Conservation (phyloP, 2,113 vertebrate genomes). For the Gnathonemus longibarbis region DNA sequence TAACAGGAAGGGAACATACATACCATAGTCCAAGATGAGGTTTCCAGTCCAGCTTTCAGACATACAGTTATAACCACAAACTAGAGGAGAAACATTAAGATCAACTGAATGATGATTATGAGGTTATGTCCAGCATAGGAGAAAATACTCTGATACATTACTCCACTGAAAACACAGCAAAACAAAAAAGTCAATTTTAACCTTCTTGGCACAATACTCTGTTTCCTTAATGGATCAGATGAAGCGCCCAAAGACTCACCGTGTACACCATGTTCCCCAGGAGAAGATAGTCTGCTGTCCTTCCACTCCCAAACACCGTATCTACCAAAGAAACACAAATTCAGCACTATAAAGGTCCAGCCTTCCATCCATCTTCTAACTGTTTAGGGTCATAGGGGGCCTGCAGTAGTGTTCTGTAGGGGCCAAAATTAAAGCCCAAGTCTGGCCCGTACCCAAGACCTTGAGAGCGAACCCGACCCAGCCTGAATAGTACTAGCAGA, state of each 20-base stretch:
- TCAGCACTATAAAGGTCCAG: too few species aligned
- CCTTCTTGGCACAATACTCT: neutral
- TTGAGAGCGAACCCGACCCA: too few species aligned
- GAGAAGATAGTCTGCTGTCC: slow-evolving; percentile 70
- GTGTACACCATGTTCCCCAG: slow-evolving; percentile 77
- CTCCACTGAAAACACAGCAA: neutral
- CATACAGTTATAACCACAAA: slow-evolving; percentile 81
- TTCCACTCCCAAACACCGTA: slow-evolving; percentile 68
- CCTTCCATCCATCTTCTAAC: neutral
- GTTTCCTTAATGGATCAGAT: neutral
- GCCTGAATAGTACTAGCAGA: neutral
- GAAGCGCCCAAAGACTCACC: slow-evolving; percentile 53
- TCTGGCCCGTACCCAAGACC: neutral
- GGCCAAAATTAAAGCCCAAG: neutral
- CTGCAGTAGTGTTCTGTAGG: neutral
- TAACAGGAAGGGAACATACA: slow-evolving; percentile 31
- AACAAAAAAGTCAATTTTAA: neutral
- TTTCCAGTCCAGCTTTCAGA: slow-evolving; percentile 76
- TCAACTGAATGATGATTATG: neutral
- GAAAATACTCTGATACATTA: neutral
- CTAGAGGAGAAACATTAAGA: slow-evolving; percentile 44
- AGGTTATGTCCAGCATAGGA: neutral
- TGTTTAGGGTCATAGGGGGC: neutral
- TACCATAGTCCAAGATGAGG: slow-evolving; percentile 77
- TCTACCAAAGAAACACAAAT: slow-evolving; percentile 43